Conservation (phyloP, 2,113 vertebrate genomes). For the Petroica traversi region DNA sequence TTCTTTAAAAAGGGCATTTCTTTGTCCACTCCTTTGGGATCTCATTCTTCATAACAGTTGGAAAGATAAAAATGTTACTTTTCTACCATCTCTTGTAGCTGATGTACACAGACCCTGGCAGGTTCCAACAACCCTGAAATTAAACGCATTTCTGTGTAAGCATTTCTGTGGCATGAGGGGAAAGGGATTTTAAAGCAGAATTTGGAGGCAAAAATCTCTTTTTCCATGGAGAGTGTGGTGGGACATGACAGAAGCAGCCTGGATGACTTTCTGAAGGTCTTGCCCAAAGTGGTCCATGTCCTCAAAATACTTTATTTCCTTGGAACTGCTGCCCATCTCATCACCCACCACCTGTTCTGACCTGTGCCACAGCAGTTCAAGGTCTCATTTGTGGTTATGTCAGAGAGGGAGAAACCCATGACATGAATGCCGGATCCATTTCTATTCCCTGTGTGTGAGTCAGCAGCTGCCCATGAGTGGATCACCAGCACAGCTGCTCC, state of each 20-base stretch:
- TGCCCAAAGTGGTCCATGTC: neutral
- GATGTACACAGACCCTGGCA: neutral
- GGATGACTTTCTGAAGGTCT: neutral
- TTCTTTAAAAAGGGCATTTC: neutral
- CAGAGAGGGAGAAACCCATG: neutral
- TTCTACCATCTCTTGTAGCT: neutral
- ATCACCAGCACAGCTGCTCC: neutral
- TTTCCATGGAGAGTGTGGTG: neutral
- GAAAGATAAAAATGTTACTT: neutral
- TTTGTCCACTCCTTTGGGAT: neutral
- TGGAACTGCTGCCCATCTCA: neutral
- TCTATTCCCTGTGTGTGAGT: fast-evolving
- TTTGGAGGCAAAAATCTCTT: neutral
- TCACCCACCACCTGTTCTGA: neutral
- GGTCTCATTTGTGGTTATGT: neutral
- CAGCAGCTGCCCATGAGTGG: neutral
- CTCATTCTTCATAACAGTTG: neutral
- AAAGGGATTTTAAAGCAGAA: neutral
- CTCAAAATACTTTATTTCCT: neutral
- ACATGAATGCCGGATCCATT: fast-evolving
- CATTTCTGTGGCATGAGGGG: neutral
- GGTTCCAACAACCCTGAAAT: neutral
- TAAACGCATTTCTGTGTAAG: neutral
- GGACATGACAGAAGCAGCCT: neutral
- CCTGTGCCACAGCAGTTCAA: neutral